These are phyloP conservation scores for Chrysochloris asiatica DNA, from an alignment of 2,113 vertebrate species.

Conservation along the genomic window DNA sequence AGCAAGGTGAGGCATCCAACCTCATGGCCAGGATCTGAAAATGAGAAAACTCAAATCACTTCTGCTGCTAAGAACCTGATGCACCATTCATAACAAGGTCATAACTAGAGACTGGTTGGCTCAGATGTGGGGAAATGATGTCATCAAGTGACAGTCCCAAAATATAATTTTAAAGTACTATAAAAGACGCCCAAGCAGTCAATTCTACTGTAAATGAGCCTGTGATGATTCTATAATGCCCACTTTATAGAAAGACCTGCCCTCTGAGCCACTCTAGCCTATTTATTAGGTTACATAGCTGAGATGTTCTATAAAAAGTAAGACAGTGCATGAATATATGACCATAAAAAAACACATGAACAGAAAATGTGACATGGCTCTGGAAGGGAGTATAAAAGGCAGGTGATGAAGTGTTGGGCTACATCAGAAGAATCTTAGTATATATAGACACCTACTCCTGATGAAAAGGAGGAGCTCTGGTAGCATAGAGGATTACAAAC, in stretches of 20 bases:
- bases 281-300: not conserved
- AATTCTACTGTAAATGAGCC: conserved; percentile 1
- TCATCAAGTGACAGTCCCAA: not conserved
- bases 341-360: not conserved
- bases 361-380: not conserved
- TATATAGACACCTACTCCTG: not conserved
- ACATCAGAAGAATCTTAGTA: conserved; percentile 21
- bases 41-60: conserved; percentile 28
- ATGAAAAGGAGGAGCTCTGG: no score
- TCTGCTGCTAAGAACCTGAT: not conserved
- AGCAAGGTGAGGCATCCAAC: conserved; percentile 99
- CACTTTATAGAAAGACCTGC: conserved; percentile 38
- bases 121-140: not conserved
- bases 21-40: conserved; percentile 99
- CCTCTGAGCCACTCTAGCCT: not conserved
- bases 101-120: conserved; percentile 81
- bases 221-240: not conserved
- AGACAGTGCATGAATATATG: not conserved
- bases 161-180: not conserved
- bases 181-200: conserved; percentile 61
- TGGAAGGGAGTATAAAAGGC: conserved; percentile 24
- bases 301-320: conserved; percentile 7
- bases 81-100: conserved; percentile 77
- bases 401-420: conserved; percentile 31
- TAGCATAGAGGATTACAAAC: no score